Evolutionary conservation across 2,888 invertebrate species (phyloP).

Genomic region (Drosophila eohydei): DNA sequence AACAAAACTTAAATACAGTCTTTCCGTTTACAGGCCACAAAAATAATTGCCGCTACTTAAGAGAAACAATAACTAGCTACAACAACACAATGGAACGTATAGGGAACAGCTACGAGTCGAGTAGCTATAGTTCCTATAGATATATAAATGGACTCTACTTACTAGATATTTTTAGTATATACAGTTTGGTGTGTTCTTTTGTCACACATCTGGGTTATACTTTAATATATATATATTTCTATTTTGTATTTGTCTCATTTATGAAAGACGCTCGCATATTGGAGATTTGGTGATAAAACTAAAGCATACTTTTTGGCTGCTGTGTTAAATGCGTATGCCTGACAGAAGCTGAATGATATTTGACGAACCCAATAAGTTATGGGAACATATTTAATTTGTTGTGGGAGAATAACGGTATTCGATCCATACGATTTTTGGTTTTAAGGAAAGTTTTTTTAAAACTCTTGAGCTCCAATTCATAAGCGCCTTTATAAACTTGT

Average conservation of each 20-base stretch:
- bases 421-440: background rate
- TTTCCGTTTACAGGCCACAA: conserved; percentile 78
- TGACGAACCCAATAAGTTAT: background rate
- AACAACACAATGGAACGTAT: conserved; percentile 41
- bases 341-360: background rate
- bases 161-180: conserved; percentile 28
- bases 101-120: conserved; percentile 15
- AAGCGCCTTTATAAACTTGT: conserved; percentile 9
- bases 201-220: conserved; percentile 29
- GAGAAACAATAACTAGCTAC: conserved; percentile 60
- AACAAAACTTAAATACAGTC: conserved; percentile 81
- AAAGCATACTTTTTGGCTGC: conserved; percentile 34
- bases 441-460: conserved; percentile 2
- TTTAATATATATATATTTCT: background rate
- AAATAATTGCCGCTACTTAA: conserved; percentile 81
- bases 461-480: conserved; percentile 6
- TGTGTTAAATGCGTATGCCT: background rate
- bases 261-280: conserved; percentile 13
- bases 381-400: background rate
- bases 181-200: conserved; percentile 38
- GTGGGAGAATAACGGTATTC: background rate
- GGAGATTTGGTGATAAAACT: background rate
- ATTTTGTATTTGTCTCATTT: background rate
- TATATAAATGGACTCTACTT: conserved; percentile 9
- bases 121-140: conserved; percentile 11